These are phyloP conservation scores for Oligia fasciuncula DNA, from an alignment of 2,888 invertebrate genomes.

Conservation along the genomic window DNA sequence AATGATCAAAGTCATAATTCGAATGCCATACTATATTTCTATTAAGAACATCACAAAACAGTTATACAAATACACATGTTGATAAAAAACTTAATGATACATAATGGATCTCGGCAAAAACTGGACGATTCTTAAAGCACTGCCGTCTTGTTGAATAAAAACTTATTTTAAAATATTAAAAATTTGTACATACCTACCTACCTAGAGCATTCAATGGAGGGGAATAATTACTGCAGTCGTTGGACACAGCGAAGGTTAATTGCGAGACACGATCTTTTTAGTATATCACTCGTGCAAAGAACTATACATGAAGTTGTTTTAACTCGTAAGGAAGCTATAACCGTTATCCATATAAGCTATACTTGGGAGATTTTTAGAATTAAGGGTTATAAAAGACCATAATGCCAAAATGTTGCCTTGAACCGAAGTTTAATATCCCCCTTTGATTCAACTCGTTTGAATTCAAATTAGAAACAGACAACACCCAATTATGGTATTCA, in stretches of 20 bases:
- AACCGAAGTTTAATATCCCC: conserved; percentile 17
- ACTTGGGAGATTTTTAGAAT: background rate
- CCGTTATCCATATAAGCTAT: conserved; percentile 5
- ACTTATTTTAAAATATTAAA: conserved; percentile 39
- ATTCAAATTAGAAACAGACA: conserved; percentile 58
- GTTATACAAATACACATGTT: conserved; percentile 9
- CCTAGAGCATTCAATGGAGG: conserved; percentile 37
- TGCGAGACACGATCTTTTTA: conserved; percentile 56
- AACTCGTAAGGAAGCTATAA: conserved; percentile 10
- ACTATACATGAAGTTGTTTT: conserved; percentile 19
- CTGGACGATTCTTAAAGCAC: conserved; percentile 35
- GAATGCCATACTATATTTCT: background rate
- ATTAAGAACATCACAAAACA: conserved; percentile 17
- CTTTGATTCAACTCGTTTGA: conserved; percentile 29
- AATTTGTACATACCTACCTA: conserved; percentile 27
- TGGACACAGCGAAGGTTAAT: conserved; percentile 62
- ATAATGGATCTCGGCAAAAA: conserved; percentile 41
- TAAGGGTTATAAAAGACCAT: background rate
- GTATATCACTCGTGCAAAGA: conserved; percentile 41
- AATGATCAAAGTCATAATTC: background rate
- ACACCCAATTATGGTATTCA: conserved; percentile 45
- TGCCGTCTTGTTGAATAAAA: conserved; percentile 28
- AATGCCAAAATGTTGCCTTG: background rate
- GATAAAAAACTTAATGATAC: conserved; percentile 46
- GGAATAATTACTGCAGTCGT: conserved; percentile 57